phyloP scores from a whole-genome alignment of 2,888 invertebrate genomes.

The Synanthedon andrenaeformis region DNA sequence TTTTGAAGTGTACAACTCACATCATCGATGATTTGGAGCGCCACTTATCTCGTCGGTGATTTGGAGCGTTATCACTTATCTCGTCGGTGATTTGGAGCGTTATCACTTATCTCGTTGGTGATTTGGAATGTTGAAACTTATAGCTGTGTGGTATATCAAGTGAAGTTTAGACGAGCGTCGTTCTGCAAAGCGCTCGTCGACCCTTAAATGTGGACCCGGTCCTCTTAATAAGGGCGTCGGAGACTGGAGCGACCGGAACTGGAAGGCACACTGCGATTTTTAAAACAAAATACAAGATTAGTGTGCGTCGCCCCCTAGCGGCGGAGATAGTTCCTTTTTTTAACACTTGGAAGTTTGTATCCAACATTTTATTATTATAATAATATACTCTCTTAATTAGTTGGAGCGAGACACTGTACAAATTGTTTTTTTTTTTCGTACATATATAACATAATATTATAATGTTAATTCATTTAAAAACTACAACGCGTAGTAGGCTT shows the following conservation, averaged over 20 bases:
- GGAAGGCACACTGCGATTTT: constrained; percentile 53
- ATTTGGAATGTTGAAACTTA: no score
- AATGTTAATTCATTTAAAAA: background rate
- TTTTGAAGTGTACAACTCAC: background rate
- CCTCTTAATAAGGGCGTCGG: constrained; percentile 25
- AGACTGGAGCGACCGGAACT: constrained; percentile 18
- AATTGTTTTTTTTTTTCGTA: background rate
- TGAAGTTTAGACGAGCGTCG: no score
- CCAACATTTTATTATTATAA: background rate
- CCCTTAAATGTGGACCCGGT: constrained; percentile 15
- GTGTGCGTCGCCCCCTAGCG: constrained; percentile 33
- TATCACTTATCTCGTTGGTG: no score
- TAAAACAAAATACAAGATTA: constrained; percentile 52
- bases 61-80: no score
- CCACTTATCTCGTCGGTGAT: background rate
- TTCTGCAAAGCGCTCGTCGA: constrained; percentile 10
- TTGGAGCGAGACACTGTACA: constrained; percentile 6
- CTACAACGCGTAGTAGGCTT: background rate
- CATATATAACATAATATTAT: background rate
- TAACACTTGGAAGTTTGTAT: constrained; percentile 3
- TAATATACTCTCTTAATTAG: background rate
- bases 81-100: no score
- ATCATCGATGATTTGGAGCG: constrained; percentile 5
- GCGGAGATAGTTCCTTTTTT: constrained; percentile 17
- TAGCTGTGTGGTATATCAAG: no score